Evolutionary conservation across 1,140 invertebrate genomes (phyloP).

Genomic region (Centruroides vittatus): DNA sequence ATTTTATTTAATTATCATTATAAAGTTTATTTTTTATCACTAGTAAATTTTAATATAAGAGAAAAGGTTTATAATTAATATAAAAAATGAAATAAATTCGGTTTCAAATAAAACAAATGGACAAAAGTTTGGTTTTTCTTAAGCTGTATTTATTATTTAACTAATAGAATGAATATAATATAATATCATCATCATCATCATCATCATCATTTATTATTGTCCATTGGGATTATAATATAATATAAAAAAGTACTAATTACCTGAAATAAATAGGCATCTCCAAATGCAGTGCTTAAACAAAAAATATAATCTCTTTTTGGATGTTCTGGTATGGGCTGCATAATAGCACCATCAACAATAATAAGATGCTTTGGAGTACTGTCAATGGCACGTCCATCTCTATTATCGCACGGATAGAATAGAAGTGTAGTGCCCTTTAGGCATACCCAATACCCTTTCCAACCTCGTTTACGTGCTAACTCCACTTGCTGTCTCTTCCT

Average conservation of each 20-base stretch:
- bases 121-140: no score
- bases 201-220: no score
- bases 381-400: slow-evolving; percentile 51
- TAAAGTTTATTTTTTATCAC: no score
- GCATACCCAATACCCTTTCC: slow-evolving; percentile 99
- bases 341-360: slow-evolving; percentile 93
- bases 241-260: slow-evolving; percentile 35
- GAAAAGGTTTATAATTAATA: no score
- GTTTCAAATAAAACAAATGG: no score
- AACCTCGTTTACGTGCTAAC: slow-evolving; percentile 81
- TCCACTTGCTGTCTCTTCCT: slow-evolving; percentile 87
- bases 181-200: no score
- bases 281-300: slow-evolving; percentile 93
- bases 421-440: slow-evolving; percentile 93
- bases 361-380: slow-evolving; percentile 90
- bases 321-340: slow-evolving; percentile 96
- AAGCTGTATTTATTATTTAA: no score
- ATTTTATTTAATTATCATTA: no score
- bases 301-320: slow-evolving; percentile 96
- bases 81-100: no score
- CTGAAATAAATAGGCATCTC: slow-evolving; percentile 95
- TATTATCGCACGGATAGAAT: slow-evolving; percentile 68
- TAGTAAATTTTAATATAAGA: no score
- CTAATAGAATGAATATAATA: no score
- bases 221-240: no score